Evolutionary conservation across 2,888 invertebrate species (phyloP).

Genomic region (Drosophila histrio): DNA sequence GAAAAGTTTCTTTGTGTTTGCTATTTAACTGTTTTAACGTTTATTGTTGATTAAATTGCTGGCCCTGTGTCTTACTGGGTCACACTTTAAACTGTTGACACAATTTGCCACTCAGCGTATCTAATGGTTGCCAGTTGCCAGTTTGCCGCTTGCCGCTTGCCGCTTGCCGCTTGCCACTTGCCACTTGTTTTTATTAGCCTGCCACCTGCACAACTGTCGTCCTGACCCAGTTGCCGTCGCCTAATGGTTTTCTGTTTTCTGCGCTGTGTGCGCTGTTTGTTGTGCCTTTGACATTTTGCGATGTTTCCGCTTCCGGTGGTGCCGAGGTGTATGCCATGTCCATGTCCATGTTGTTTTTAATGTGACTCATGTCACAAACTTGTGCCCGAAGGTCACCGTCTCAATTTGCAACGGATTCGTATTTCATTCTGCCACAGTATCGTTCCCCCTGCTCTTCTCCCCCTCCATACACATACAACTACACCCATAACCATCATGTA

Average conservation of each 20-base stretch:
- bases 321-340: constrained; percentile 45
- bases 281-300: constrained; percentile 72
- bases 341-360: constrained; percentile 27
- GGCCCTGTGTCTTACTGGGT: constrained; percentile 52
- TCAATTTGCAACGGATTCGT: constrained; percentile 53
- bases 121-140: constrained; percentile 38
- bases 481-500: constrained; percentile 3
- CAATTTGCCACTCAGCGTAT: constrained; percentile 59
- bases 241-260: constrained; percentile 58
- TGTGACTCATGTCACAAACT: constrained; percentile 42
- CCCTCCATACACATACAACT: not conserved
- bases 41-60: constrained; percentile 66
- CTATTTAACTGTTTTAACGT: constrained; percentile 58
- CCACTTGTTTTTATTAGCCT: constrained; percentile 11
- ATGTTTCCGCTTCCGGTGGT: constrained; percentile 75
- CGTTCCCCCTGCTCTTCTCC: not conserved
- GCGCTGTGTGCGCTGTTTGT: constrained; percentile 37
- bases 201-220: constrained; percentile 17
- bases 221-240: constrained; percentile 38
- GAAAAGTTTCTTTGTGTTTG: constrained; percentile 40
- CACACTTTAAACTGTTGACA: constrained; percentile 79
- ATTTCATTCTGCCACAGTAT: constrained; percentile 8
- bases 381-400: constrained; percentile 51
- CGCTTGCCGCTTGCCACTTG: constrained; percentile 19
- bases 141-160: constrained; percentile 41